phyloP scores from a whole-genome alignment of 2,113 vertebrate species.

The Oreochromis spilurus region DNA sequence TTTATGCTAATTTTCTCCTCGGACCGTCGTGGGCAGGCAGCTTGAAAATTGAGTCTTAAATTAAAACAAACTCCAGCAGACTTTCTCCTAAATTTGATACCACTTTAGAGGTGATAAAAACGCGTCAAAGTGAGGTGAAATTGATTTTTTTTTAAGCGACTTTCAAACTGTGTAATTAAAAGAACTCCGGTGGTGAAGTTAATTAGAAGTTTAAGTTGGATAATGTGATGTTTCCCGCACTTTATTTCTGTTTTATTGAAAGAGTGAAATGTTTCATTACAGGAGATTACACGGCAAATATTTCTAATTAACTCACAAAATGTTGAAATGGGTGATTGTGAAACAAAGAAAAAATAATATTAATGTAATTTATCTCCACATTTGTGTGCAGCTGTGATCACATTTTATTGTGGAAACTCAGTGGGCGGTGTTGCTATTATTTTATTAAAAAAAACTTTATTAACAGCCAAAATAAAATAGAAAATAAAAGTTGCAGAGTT shows the following conservation, averaged over 20 bases:
- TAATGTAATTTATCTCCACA: not conserved
- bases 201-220: not conserved
- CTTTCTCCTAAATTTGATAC: not conserved
- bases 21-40: not conserved
- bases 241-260: not conserved
- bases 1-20: not conserved
- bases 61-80: not conserved
- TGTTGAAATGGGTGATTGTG: not conserved
- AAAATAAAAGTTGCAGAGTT: not conserved
- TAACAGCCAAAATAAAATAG: not conserved
- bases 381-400: not conserved
- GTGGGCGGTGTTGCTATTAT: not conserved
- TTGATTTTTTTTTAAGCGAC: not conserved
- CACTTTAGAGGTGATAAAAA: not conserved
- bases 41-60: not conserved
- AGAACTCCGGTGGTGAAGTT: slow-evolving; percentile 6
- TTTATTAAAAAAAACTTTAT: not conserved
- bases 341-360: not conserved
- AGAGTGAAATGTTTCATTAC: not conserved
- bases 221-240: not conserved
- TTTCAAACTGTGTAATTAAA: not conserved
- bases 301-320: not conserved
- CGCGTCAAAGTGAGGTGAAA: not conserved
- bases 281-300: not conserved
- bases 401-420: not conserved